These are phyloP conservation scores for Hydropsyche tenuis DNA, from an alignment of 1,140 invertebrate genomes.

Conservation along the genomic window DNA sequence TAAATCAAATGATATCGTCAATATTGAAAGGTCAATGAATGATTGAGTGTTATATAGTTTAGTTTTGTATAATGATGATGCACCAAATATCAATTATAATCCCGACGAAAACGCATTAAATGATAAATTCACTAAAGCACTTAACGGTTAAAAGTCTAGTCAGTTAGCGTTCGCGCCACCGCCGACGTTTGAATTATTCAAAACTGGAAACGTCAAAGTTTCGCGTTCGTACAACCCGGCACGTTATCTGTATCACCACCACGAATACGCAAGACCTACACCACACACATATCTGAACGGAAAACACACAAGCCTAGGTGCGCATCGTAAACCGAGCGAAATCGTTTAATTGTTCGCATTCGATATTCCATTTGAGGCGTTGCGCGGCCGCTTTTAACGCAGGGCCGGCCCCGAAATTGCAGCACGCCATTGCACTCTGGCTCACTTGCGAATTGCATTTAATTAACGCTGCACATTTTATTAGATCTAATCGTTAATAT, in stretches of 20 bases:
- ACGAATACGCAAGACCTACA: no score
- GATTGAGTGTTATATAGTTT: no score
- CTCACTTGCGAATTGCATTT: constrained; percentile 34
- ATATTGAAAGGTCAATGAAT: no score
- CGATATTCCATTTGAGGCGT: constrained; percentile 38
- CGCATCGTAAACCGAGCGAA: background rate
- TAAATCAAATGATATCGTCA: no score
- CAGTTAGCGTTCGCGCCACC: background rate
- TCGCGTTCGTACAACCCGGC: constrained; percentile 18
- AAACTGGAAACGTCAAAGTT: constrained; percentile 29
- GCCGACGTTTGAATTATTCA: constrained; percentile 30
- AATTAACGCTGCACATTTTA: constrained; percentile 31
- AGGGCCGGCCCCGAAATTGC: constrained; percentile 30
- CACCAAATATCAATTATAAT: no score
- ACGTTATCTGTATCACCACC: no score
- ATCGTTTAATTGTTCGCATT: constrained; percentile 38
- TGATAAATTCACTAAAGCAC: background rate
- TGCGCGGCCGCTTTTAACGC: constrained; percentile 23
- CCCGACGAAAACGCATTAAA: background rate
- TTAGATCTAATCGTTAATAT: constrained; percentile 24
- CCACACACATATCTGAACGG: no score
- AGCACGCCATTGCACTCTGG: constrained; percentile 32
- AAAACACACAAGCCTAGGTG: background rate
- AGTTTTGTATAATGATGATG: no score
- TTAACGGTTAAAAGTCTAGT: constrained; percentile 1